Evolutionary conservation across 2,113 vertebrate species (phyloP).

Genomic region (Chauna torquata): DNA sequence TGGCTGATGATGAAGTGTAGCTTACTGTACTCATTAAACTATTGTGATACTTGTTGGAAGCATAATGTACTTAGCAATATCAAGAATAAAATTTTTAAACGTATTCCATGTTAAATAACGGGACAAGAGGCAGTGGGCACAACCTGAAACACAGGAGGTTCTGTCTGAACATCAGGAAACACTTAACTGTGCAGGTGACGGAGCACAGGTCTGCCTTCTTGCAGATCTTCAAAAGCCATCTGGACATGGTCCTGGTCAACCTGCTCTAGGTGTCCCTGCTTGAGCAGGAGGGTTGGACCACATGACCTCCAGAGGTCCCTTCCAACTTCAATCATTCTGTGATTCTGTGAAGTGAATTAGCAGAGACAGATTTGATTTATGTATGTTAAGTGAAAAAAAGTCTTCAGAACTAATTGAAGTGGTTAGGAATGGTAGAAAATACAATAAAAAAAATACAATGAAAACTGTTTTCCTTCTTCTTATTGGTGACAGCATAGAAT

Average conservation of each 20-base stretch:
- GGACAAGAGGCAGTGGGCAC: neutral
- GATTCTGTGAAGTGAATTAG: neutral
- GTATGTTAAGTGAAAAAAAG: neutral
- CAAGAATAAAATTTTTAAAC: neutral
- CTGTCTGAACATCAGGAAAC: neutral
- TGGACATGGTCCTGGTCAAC: neutral
- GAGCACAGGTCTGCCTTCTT: neutral
- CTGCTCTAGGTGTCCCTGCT: neutral
- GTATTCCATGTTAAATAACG: neutral
- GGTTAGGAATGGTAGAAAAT: neutral
- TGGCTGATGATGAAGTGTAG: neutral
- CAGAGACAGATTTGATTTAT: neutral
- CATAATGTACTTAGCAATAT: neutral
- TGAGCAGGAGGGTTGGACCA: neutral
- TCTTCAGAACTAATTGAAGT: neutral
- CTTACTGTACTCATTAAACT: neutral
- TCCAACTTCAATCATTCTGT: neutral
- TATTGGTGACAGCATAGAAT: neutral
- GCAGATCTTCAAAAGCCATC: neutral
- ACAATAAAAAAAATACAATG: neutral
- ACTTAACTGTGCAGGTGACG: neutral
- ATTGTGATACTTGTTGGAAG: neutral
- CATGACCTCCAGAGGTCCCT: neutral
- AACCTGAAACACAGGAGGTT: neutral
- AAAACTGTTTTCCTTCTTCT: neutral